These are phyloP conservation scores for Aramus guarauna DNA, from an alignment of 2,113 vertebrate species.

Conservation along the genomic window DNA sequence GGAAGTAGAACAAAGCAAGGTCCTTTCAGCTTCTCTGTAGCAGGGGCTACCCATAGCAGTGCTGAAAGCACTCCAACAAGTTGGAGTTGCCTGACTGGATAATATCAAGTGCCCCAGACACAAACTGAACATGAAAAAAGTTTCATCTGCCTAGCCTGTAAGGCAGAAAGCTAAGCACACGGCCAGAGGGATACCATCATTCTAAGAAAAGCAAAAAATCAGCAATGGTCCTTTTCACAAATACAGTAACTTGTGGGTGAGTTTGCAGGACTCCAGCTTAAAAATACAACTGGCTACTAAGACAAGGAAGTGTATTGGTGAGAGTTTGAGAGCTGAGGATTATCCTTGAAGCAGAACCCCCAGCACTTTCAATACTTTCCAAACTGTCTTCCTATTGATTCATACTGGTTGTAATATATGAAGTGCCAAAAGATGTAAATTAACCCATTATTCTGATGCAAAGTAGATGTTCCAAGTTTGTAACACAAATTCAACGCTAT, in stretches of 20 bases:
- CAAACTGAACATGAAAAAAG: not conserved
- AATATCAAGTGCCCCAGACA: fast-evolving
- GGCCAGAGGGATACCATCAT: not conserved
- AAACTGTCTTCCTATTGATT: not conserved
- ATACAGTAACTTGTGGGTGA: not conserved
- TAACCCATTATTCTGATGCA: not conserved
- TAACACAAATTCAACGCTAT: not conserved
- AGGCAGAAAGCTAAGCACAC: not conserved
- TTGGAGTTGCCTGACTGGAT: not conserved
- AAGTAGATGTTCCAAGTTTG: not conserved
- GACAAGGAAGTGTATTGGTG: not conserved
- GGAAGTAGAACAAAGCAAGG: not conserved
- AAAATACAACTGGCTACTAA: not conserved
- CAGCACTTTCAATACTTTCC: not conserved
- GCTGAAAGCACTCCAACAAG: not conserved
- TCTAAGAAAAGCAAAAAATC: not conserved
- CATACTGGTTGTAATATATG: not conserved
- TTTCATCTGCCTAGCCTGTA: not conserved
- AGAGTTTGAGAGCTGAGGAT: not conserved
- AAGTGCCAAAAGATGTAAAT: not conserved
- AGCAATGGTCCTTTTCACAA: not conserved
- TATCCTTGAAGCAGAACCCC: not conserved
- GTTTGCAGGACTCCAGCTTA: not conserved
- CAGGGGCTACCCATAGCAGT: not conserved
- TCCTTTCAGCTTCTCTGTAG: not conserved